Conservation (phyloP, 2,113 vertebrate species). For the Tragelaphus buxtoni region DNA sequence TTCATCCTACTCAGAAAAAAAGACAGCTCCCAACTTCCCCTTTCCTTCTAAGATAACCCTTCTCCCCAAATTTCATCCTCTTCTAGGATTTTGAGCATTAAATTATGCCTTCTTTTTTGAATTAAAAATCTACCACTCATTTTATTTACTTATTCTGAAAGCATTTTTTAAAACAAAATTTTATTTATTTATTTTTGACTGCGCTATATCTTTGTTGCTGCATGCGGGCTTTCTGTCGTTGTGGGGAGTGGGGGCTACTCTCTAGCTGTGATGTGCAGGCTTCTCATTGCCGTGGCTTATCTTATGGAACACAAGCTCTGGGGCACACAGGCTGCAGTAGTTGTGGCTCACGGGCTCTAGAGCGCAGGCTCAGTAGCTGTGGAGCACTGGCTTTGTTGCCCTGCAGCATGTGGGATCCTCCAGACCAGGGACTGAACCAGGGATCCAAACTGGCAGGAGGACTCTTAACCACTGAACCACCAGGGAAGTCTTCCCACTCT, state of each 20-base stretch:
- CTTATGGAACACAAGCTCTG: not conserved
- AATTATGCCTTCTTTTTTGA: not conserved
- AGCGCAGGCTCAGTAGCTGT: not conserved
- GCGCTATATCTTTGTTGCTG: not conserved
- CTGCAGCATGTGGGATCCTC: not conserved
- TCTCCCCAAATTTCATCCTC: not conserved
- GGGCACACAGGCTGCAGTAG: not conserved
- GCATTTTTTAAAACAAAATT: not conserved
- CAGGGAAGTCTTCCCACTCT: not conserved
- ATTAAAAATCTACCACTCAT: not conserved
- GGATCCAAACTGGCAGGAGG: not conserved
- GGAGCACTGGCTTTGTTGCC: accelerated
- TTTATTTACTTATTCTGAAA: not conserved
- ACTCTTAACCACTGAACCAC: not conserved
- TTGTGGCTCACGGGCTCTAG: not conserved
- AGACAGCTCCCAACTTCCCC: accelerated
- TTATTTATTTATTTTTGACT: not conserved
- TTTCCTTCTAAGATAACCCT: not conserved
- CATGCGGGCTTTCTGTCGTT: not conserved
- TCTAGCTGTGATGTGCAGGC: not conserved
- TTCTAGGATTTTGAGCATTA: not conserved
- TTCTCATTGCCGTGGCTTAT: not conserved
- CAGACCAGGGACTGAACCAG: not conserved
- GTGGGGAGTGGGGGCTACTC: not conserved
- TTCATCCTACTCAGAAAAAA: not conserved